Conservation (phyloP, 2,797 vertebrate species). For the Strix occidentalis region DNA sequence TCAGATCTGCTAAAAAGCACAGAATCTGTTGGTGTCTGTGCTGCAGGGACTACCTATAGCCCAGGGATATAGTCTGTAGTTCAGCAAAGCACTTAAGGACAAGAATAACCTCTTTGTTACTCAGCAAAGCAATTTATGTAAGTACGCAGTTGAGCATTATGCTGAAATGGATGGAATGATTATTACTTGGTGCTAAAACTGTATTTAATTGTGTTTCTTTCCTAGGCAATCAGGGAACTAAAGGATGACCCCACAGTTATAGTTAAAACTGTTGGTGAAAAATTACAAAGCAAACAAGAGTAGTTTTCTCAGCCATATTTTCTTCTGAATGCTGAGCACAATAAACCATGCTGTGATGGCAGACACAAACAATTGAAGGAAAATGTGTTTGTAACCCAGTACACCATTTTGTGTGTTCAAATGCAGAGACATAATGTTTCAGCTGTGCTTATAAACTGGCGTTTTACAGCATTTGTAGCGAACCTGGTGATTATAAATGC, state of each 20-base stretch:
- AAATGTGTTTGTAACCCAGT: background rate
- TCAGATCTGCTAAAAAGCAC: background rate
- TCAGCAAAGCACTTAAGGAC: background rate
- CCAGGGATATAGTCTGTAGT: background rate
- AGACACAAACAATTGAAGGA: background rate
- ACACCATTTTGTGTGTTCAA: background rate
- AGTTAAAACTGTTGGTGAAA: background rate
- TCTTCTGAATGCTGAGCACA: background rate
- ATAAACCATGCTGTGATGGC: background rate
- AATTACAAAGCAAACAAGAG: background rate
- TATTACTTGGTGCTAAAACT: background rate
- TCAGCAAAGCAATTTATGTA: constrained; percentile 6
- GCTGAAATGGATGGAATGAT: background rate
- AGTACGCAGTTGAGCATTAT: background rate
- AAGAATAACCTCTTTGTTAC: background rate
- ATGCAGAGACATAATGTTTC: background rate
- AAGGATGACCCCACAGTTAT: background rate
- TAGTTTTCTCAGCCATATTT: background rate
- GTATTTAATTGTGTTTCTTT: background rate
- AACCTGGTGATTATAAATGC: background rate
- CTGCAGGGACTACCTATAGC: background rate
- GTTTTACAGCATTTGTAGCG: background rate
- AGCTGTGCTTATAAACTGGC: background rate
- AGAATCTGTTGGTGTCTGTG: background rate
- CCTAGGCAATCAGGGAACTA: background rate